These are phyloP conservation scores for Onychorhynchus coronatus DNA, from an alignment of 2,113 vertebrate species.

Conservation along the genomic window DNA sequence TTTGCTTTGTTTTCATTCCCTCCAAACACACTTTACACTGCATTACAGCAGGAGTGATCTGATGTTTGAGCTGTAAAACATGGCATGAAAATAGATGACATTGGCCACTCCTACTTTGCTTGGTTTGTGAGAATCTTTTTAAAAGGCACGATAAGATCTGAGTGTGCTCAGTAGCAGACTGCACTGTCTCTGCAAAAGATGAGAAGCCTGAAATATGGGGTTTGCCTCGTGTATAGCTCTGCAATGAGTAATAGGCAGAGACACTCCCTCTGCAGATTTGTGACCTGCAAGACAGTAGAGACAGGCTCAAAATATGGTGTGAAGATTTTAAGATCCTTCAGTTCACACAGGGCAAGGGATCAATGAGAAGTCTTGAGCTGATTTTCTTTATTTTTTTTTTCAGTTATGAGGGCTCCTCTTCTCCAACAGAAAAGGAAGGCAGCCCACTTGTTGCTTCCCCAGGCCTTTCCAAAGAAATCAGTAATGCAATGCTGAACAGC, in stretches of 20 bases:
- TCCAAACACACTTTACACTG: constrained; percentile 29
- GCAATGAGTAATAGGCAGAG: not conserved
- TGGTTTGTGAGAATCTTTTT: not conserved
- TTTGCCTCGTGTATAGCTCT: not conserved
- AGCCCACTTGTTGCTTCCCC: constrained; percentile 12
- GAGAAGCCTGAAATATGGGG: constrained; percentile 1
- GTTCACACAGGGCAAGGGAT: not conserved
- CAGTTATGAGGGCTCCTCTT: not conserved
- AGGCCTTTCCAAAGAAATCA: constrained; percentile 19
- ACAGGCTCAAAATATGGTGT: fast-evolving
- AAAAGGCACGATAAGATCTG: constrained; percentile 13
- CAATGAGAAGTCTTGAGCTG: not conserved
- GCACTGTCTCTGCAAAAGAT: not conserved
- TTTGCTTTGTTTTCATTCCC: constrained; percentile 44
- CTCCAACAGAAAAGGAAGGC: not conserved
- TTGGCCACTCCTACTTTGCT: constrained; percentile 6
- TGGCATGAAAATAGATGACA: constrained; percentile 25
- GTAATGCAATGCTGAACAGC: constrained; percentile 39
- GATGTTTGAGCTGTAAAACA: constrained; percentile 54
- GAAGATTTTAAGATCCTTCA: not conserved
- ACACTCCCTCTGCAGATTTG: not conserved
- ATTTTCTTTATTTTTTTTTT: not conserved
- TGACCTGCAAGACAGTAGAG: not conserved
- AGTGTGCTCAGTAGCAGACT: constrained; percentile 27
- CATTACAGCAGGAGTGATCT: not conserved